Evolutionary conservation across 2,888 invertebrate species (phyloP).

Genomic region (Metopia argyrocephala): DNA sequence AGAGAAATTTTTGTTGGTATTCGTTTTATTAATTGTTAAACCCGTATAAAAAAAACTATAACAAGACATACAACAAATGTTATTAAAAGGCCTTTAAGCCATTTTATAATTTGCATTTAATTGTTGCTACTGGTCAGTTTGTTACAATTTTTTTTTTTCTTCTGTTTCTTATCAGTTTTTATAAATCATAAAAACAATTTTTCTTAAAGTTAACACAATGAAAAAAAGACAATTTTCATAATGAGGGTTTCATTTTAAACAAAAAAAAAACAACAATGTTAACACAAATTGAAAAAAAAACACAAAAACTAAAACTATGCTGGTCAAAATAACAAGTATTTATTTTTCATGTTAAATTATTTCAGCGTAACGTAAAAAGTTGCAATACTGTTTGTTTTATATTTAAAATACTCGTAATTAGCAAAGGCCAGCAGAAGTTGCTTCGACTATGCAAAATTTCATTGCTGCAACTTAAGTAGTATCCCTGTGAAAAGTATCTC

Average conservation of each 20-base stretch:
- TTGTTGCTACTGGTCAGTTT: slow-evolving; percentile 55
- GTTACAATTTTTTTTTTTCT: slow-evolving; percentile 42
- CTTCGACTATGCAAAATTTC: no score
- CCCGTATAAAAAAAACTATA: not conserved
- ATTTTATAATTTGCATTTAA: slow-evolving; percentile 62
- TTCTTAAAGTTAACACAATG: slow-evolving; percentile 1
- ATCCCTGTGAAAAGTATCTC: no score
- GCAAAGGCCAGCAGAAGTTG: no score
- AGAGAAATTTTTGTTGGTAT: slow-evolving; percentile 51
- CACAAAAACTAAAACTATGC: not conserved
- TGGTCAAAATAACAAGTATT: not conserved
- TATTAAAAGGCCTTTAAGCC: slow-evolving; percentile 57
- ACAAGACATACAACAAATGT: not conserved
- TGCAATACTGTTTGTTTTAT: not conserved
- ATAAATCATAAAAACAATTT: slow-evolving; percentile 25
- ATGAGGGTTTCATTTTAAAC: slow-evolving; percentile 42
- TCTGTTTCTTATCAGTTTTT: slow-evolving; percentile 29
- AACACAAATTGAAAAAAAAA: slow-evolving; percentile 36
- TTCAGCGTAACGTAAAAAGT: slow-evolving; percentile 12
- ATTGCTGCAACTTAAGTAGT: no score
- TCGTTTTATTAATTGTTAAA: slow-evolving; percentile 35
- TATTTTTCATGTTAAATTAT: slow-evolving; percentile 41
- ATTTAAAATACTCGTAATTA: no score
- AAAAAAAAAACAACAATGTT: slow-evolving; percentile 17
- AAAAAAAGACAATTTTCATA: slow-evolving; percentile 30